Percentiles rank a stretch among this genome's conserved stretches.
phyloP scores from a whole-genome alignment of 2,888 invertebrate genomes.

The Ophioninae sp. region DNA sequence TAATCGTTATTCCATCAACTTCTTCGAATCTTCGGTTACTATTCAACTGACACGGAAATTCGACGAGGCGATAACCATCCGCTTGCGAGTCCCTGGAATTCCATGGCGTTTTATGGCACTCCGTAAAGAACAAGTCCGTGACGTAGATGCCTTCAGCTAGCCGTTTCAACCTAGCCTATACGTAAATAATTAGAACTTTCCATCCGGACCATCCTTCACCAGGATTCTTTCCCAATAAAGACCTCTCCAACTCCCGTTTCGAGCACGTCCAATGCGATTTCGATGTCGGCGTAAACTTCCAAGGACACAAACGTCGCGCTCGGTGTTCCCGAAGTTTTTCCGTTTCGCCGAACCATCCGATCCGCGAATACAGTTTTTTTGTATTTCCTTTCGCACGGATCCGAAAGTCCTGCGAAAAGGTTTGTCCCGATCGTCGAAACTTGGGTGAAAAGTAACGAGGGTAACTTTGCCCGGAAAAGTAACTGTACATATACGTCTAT shows the following conservation, averaged over 20 bases:
- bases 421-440: conserved; percentile 29
- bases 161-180: neutral
- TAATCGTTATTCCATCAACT: too few species aligned
- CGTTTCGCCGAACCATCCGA: neutral
- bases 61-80: neutral
- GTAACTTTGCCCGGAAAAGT: conserved; percentile 34
- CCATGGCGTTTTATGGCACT: neutral
- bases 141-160: neutral
- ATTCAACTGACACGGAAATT: neutral
- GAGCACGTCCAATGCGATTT: neutral
- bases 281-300: neutral
- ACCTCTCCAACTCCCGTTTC: neutral
- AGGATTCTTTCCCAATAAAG: neutral
- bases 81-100: neutral
- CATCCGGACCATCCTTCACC: neutral
- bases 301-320: neutral
- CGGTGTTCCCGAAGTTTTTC: neutral
- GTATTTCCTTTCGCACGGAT: neutral
- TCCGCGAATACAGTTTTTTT: neutral
- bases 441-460: conserved; percentile 28
- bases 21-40: too few species aligned
- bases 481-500: neutral
- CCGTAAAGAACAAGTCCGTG: neutral
- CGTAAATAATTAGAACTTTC: too few species aligned
- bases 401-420: neutral